phyloP scores from a whole-genome alignment of 1,140 invertebrate species.

The Gonioctena quinquepunctata region DNA sequence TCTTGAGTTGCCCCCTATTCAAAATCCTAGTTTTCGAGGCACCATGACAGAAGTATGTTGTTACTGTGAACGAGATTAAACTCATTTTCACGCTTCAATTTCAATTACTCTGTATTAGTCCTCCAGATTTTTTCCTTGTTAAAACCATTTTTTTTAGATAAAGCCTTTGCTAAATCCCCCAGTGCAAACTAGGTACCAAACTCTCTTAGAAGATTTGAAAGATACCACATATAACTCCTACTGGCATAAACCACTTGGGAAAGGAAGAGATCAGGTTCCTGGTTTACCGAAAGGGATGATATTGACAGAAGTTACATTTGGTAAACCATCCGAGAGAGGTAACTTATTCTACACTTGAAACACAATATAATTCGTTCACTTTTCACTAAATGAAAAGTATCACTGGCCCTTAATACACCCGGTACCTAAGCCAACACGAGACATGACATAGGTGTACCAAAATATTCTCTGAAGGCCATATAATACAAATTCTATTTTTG shows the following conservation, averaged over 20 bases:
- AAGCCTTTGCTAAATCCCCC: slow-evolving; percentile 43
- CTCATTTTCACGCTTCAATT: too few relatives aligned
- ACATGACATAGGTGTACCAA: too few relatives aligned
- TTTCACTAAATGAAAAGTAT: too few relatives aligned
- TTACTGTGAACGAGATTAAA: too few relatives aligned
- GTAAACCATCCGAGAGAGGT: slow-evolving; percentile 53
- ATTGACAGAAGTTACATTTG: slow-evolving; percentile 55
- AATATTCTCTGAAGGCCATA: too few relatives aligned
- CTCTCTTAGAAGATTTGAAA: slow-evolving; percentile 58
- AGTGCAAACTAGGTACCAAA: slow-evolving; percentile 58
- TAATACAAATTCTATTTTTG: too few relatives aligned
- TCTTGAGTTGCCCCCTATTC: slow-evolving; percentile 37
- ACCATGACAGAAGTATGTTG: slow-evolving; percentile 44
- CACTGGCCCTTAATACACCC: too few relatives aligned
- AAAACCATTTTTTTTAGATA: too few relatives aligned
- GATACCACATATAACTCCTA: slow-evolving; percentile 59
- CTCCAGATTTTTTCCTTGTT: too few relatives aligned
- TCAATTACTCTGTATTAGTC: too few relatives aligned
- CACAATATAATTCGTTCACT: too few relatives aligned
- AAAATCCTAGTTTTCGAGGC: slow-evolving; percentile 52
- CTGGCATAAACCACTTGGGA: slow-evolving; percentile 58
- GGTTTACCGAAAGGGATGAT: slow-evolving; percentile 59
- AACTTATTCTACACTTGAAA: not conserved
- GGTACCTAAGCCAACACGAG: too few relatives aligned
- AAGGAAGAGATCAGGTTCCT: slow-evolving; percentile 54